A percentile compares a stretch with the other conserved stretches of the same genome.
These are phyloP conservation scores for Perizoma affinitatum DNA, from an alignment of 2,888 invertebrate genomes.

Conservation along the genomic window DNA sequence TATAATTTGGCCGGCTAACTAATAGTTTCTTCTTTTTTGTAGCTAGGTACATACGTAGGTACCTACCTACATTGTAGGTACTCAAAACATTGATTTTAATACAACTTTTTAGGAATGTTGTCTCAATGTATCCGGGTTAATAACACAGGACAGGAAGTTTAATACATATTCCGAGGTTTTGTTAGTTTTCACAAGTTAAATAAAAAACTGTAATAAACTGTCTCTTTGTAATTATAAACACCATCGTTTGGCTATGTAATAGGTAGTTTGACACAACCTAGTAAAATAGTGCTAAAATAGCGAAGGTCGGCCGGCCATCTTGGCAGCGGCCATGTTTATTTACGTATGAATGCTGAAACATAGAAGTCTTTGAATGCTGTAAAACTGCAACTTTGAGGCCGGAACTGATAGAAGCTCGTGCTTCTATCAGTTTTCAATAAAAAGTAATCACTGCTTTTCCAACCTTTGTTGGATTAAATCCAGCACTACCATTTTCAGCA, in stretches of 20 bases:
- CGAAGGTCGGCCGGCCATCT: slow-evolving; percentile 80
- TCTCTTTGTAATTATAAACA: slow-evolving; percentile 36
- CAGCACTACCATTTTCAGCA: no score
- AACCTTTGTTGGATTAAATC: no score
- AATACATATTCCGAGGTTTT: no score
- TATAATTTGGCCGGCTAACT: no score
- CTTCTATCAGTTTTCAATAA: slow-evolving; percentile 63
- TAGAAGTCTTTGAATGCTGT: slow-evolving; percentile 37
- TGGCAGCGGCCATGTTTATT: slow-evolving; percentile 80
- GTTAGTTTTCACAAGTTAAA: not conserved
- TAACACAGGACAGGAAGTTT: no score
- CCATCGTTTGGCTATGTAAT: slow-evolving; percentile 56
- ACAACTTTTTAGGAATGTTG: no score
- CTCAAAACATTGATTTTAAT: no score
- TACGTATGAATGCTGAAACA: slow-evolving; percentile 69
- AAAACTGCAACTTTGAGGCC: slow-evolving; percentile 72
- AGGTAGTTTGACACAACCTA: slow-evolving; percentile 62
- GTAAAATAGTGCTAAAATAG: slow-evolving; percentile 63
- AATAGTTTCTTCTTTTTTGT: no score
- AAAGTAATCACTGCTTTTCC: no score
- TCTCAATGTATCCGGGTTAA: no score
- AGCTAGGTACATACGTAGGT: no score
- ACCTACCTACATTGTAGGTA: no score
- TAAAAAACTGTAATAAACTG: slow-evolving; percentile 14
- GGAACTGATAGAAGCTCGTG: slow-evolving; percentile 72